Percentiles rank a stretch among this genome's conserved stretches.
phyloP scores from a whole-genome alignment of 2,113 vertebrate species.

The Pteropus alecto region DNA sequence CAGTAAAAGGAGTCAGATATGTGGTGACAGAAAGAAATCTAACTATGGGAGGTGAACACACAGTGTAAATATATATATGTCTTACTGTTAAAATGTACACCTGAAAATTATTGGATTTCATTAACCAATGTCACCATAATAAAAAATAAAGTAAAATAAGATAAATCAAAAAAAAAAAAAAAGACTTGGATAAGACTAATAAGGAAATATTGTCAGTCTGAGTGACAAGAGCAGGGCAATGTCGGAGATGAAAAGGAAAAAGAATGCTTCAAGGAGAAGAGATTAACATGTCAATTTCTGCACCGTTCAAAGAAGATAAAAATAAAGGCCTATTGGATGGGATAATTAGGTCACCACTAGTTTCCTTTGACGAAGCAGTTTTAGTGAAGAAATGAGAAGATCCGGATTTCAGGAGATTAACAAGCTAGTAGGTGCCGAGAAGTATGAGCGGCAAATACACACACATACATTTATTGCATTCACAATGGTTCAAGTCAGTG shows the following conservation, averaged over 20 bases:
- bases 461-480: background rate
- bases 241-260: background rate
- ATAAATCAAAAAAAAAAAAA: too few relatives aligned
- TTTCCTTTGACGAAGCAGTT: background rate
- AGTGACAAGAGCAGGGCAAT: background rate
- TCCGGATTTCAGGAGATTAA: background rate
- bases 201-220: background rate
- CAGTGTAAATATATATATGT: too few relatives aligned
- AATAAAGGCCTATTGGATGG: background rate
- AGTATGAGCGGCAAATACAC: background rate
- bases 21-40: too few relatives aligned
- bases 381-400: background rate
- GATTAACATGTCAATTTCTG: background rate
- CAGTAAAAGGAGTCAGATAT: too few relatives aligned
- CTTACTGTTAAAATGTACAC: too few relatives aligned
- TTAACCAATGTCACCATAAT: too few relatives aligned
- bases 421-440: background rate
- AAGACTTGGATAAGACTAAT: background rate
- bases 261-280: background rate
- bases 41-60: too few relatives aligned
- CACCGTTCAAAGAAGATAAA: background rate
- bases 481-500: background rate
- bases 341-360: background rate
- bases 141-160: too few relatives aligned
- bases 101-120: too few relatives aligned